Percentiles rank a stretch among this genome's conserved stretches.
Evolutionary conservation across 2,888 invertebrate genomes (phyloP).

Genomic region (Caenorhabditis sulstoni): DNA sequence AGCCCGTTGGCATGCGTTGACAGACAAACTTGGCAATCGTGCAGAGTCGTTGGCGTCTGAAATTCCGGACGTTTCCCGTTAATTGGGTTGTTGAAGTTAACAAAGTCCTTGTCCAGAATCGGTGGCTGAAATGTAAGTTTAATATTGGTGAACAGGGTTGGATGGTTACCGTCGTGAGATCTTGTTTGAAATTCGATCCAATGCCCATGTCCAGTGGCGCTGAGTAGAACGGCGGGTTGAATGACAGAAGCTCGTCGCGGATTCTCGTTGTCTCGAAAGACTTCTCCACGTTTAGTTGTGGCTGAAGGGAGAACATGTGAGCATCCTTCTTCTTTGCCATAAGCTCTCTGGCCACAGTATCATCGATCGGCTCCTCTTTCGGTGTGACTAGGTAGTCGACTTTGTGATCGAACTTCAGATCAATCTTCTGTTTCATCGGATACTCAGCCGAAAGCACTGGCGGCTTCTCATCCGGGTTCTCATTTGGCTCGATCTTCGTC

Average conservation of each 20-base stretch:
- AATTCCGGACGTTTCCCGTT: conserved; percentile 13
- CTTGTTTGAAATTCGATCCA: conserved; percentile 29
- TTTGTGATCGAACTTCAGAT: conserved; percentile 11
- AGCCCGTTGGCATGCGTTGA: conserved; percentile 78
- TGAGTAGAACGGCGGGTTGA: conserved; percentile 25
- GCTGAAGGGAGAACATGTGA: neutral
- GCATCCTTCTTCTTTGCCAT: neutral
- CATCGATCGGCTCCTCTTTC: conserved; percentile 13
- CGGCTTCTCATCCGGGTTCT: conserved; percentile 40
- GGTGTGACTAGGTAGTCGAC: neutral
- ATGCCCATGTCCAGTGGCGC: conserved; percentile 24
- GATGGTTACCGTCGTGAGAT: conserved; percentile 28
- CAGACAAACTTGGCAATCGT: conserved; percentile 71
- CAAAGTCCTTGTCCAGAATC: neutral
- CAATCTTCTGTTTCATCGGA: conserved; percentile 7
- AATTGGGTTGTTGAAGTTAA: conserved; percentile 14
- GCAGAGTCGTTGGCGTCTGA: conserved; percentile 1
- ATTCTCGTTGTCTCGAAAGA: conserved; percentile 20
- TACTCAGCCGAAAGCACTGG: conserved; percentile 47
- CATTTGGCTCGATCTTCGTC: neutral
- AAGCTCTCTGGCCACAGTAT: neutral
- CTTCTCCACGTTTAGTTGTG: conserved; percentile 6
- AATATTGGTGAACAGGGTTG: neutral
- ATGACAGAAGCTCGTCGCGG: conserved; percentile 14
- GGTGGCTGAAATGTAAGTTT: conserved; percentile 36